These are phyloP conservation scores for Acanthopleura granulata DNA, from an alignment of 2,888 invertebrate genomes.

Conservation along the genomic window DNA sequence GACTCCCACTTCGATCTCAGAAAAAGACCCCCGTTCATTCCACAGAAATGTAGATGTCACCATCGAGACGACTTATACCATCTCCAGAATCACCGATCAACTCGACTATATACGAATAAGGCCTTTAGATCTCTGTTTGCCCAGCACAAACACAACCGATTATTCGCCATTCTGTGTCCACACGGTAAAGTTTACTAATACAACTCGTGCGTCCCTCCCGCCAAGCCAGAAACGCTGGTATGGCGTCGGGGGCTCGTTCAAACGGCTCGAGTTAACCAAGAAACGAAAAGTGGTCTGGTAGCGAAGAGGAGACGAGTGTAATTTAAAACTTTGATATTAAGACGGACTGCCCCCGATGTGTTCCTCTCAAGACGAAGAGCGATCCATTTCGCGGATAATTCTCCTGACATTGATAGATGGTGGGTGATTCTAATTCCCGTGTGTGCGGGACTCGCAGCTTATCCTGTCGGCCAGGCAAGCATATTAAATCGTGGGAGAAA, in stretches of 20 bases:
- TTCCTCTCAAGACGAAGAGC: background rate
- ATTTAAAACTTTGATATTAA: slow-evolving; percentile 3
- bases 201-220: slow-evolving; percentile 5
- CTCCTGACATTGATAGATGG: slow-evolving; percentile 1
- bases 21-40: too few species aligned
- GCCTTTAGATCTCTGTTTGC: too few species aligned
- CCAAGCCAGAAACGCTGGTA: background rate
- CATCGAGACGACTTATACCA: too few species aligned
- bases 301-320: background rate
- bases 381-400: background rate
- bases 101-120: too few species aligned
- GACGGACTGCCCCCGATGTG: background rate
- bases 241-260: background rate
- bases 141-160: too few species aligned
- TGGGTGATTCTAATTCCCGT: background rate
- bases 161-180: too few species aligned
- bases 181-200: background rate
- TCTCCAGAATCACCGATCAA: too few species aligned
- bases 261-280: background rate
- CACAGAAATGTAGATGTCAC: too few species aligned
- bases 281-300: background rate
- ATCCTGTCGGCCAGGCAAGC: too few species aligned
- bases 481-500: too few species aligned
- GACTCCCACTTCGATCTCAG: too few species aligned
- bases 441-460: too few species aligned